phyloP scores from a whole-genome alignment of 2,797 vertebrate species.

The Amblyopsis hoosieri region DNA sequence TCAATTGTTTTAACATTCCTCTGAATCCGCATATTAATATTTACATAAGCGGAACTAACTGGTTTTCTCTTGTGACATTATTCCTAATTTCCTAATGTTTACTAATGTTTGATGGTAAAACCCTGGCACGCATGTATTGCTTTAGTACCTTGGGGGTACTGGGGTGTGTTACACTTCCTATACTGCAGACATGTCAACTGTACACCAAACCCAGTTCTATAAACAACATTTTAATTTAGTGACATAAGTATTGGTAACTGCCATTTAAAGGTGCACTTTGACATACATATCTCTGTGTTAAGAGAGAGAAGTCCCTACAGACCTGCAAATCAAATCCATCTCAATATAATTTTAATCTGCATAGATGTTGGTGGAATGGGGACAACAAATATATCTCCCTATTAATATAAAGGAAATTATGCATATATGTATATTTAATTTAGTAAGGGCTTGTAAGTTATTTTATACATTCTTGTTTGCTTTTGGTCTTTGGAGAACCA shows the following conservation, averaged over 20 bases:
- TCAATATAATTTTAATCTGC: conserved; percentile 26
- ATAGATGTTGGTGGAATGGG: conserved; percentile 1
- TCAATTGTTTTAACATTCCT: conserved; percentile 5
- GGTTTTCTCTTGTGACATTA: too few relatives aligned
- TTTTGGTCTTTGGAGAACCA: conserved; percentile 29
- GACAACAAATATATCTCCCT: conserved; percentile 33
- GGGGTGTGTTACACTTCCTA: neutral
- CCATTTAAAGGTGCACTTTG: too few relatives aligned
- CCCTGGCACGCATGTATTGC: too few relatives aligned
- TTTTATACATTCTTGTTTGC: conserved; percentile 9
- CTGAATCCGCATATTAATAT: neutral
- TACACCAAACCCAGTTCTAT: neutral
- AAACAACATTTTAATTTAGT: neutral
- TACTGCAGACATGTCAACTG: neutral
- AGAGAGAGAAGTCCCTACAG: conserved; percentile 15
- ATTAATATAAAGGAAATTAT: neutral
- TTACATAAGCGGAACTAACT: neutral
- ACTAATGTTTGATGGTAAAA: neutral
- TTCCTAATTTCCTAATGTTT: neutral
- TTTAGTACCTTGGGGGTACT: too few relatives aligned
- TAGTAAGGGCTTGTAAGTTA: conserved; percentile 14
- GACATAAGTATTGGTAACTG: neutral
- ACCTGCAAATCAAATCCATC: conserved; percentile 22
- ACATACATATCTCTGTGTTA: too few relatives aligned
- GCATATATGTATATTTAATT: conserved; percentile 1